Base-by-base conservation (phyloP, 2,797 vertebrate species). In the Sebastiscus albofasciatus region DNA sequence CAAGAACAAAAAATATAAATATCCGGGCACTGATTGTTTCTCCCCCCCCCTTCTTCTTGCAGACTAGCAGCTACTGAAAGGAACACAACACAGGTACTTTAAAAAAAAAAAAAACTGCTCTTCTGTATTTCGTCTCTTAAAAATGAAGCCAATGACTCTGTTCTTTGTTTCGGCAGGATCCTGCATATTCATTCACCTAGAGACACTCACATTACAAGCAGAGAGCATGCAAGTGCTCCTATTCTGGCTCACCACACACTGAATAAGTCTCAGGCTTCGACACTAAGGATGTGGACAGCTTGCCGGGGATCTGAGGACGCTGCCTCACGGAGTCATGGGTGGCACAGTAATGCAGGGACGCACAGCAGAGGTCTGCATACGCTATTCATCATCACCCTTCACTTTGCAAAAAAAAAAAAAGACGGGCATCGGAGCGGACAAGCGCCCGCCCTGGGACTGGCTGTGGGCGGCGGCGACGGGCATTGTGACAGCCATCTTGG, bases 11-110 rank as follows among this genome's bases (percentile, higher is more conserved):
- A 3, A 9, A 2, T 54, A 55, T 34, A 82, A 81, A 80, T 81
- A 82, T 42, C 54, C 16, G 3, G 13, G 46, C 34, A 27, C 39
- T 90, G n/a, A 87, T 49, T 82, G 5, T 73, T 58, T 42, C 2
- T 27, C 36, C 36, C 36, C 36, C 36, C 36, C 46, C 34, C 31
- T 20, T 6, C 8, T 18, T 84, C 27, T 84, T 88, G 39, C 87
- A 95, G 93, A 94, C 81, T 95, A 94, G 79, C 89, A 82, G 75
- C 72, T 18, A 12, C 42, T 36, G 69, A 76, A 77, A 29, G 59
- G 42, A 80, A 60, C 34, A 36, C 26, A 72, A 77, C 56, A 86
- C 77, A 92, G 90, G 90, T 93, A 92, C 31, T 39, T 61, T 1
- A 24, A 69, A 46, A 46, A 46, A 46, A 46, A 46, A 39, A 39